Base-by-base conservation (phyloP, 2,888 invertebrate species). In the Ischnura elegans region DNA sequence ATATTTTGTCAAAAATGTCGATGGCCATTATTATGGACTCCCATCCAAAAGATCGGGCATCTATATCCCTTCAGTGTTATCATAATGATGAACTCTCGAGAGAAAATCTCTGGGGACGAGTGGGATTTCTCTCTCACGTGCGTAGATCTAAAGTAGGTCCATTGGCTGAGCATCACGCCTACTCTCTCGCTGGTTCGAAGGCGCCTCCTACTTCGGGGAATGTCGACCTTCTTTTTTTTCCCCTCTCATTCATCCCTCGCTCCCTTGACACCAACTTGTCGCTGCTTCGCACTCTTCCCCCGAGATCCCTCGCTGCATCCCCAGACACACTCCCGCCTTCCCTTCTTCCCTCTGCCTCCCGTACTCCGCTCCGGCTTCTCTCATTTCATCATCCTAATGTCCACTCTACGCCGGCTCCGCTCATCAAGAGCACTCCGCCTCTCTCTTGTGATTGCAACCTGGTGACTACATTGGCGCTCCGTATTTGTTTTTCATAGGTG, bases 371-470 rank as follows among this genome's bases (percentile, higher is more conserved):
- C 36, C 76, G 36, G 36, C 76, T 76, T 76, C 36, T n/a, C 76
- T 76, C 76, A 76, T 76, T 76, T 76, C 76, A 76, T 76, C 76
- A 76, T 76, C 76, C 76, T 76, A 76, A 76, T 76, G 76, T 36
- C 76, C 76, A 76, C 76, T 76, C 76, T 16, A 36, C 76, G 76
- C 76, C 76, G 76, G 76, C 76, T 13, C 36, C 29, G 36, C 76
- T 76, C 76, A 36, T 2, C 13, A 25, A 13, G 36, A 76, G 76
- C 76, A 76, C 76, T 76, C 36, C 76, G 29, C 76, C 76, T 29
- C 76, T 76, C 76, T 21, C 25, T 36, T 13, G 76, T 76, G 76
- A 76, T 76, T 76, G 76, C 76, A 51, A 51, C 36, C 76, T 36
- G 36, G 76, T 8, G 10, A 51, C 51, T 76, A 36, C 36, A 36